phyloP scores from a whole-genome alignment of 64 coral and sea anemone species.

The Stylophora pistillata region DNA sequence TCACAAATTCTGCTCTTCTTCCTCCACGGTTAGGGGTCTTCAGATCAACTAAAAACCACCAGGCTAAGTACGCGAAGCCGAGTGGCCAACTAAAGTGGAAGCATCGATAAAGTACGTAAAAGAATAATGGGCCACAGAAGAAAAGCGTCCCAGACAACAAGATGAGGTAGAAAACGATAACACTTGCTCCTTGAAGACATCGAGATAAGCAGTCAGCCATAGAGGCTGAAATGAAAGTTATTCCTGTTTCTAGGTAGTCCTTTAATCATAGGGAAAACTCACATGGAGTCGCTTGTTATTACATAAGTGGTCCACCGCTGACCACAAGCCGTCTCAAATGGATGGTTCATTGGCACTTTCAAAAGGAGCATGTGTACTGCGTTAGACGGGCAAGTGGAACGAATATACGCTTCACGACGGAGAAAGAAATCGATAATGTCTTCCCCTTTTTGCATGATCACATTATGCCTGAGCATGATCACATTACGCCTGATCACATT shows the following conservation, averaged over 20 bases:
- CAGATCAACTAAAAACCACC: conserved; percentile 1
- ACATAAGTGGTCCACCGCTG: too few relatives aligned
- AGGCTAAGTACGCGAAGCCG: neutral
- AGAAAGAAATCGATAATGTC: too few relatives aligned
- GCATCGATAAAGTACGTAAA: neutral
- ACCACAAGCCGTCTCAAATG: neutral
- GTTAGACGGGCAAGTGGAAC: too few relatives aligned
- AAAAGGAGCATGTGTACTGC: too few relatives aligned
- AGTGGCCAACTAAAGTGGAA: neutral
- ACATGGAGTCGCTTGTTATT: neutral
- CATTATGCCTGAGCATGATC: too few relatives aligned
- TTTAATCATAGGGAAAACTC: too few relatives aligned
- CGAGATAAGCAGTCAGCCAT: neutral
- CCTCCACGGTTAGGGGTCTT: conserved; percentile 18
- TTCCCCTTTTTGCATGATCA: too few relatives aligned
- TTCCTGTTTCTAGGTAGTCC: neutral
- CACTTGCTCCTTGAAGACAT: neutral
- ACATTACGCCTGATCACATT: too few relatives aligned
- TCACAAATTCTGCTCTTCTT: conserved; percentile 13
- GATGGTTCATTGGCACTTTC: too few relatives aligned
- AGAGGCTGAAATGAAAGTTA: neutral
- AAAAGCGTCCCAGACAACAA: neutral
- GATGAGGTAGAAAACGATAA: neutral
- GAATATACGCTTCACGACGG: too few relatives aligned
- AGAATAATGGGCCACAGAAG: neutral